These are phyloP conservation scores for Pristionchus pacificus DNA, from an alignment of 1,140 invertebrate species.

Conservation along the genomic window DNA sequence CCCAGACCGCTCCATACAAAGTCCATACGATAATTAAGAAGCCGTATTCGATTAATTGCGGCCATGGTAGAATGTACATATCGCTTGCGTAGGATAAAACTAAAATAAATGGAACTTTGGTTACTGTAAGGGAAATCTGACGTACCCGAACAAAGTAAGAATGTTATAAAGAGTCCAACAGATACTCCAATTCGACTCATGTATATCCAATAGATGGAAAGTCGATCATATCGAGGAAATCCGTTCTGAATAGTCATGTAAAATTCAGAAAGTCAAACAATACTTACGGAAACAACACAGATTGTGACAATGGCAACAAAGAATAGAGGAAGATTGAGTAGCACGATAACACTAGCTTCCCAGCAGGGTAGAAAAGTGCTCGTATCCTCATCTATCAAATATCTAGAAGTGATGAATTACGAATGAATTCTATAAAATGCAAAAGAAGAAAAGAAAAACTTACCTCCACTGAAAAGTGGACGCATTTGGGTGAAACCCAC, in stretches of 20 bases:
- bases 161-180: neutral
- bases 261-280: neutral
- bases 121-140: neutral
- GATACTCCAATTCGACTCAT: neutral
- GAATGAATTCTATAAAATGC: neutral
- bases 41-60: conserved; percentile 16
- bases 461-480: neutral
- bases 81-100: conserved; percentile 21
- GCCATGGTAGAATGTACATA: conserved; percentile 9
- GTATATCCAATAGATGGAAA: neutral
- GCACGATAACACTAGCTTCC: neutral
- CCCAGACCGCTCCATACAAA: neutral
- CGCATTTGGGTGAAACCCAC: neutral
- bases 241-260: neutral
- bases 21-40: conserved; percentile 20
- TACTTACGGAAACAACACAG: neutral
- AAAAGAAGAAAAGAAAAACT: neutral
- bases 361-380: neutral
- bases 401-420: neutral
- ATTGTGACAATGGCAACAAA: neutral
- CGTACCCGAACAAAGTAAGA: neutral
- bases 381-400: neutral
- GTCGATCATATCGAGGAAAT: conserved; percentile 1
- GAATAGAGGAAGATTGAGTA: neutral
- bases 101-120: conserved; percentile 17